Conservation (phyloP, 2,888 invertebrate genomes). For the Pristionchus fissidentatus region DNA sequence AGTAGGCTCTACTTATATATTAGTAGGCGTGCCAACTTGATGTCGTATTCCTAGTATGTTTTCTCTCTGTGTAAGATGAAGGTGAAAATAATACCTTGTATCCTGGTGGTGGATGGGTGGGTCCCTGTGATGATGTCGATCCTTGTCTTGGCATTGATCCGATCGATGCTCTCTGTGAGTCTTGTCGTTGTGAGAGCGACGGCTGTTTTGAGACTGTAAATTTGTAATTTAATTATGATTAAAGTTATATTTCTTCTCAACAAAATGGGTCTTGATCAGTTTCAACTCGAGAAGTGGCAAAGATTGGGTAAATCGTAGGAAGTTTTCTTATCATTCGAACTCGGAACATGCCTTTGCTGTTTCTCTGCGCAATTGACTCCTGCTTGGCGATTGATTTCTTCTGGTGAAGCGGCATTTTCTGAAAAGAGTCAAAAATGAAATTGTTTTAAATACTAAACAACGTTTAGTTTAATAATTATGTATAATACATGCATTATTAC, state of each 20-base stretch:
- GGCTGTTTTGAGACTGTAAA: not conserved
- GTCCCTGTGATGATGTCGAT: not conserved
- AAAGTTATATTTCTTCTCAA: no score
- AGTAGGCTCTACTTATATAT: no score
- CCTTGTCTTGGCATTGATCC: not conserved
- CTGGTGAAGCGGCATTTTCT: constrained; percentile 43
- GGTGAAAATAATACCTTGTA: not conserved
- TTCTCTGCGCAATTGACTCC: not conserved
- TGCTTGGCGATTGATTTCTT: constrained; percentile 35
- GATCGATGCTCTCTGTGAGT: not conserved
- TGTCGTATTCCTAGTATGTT: no score
- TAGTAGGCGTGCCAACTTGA: no score
- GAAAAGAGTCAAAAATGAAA: not conserved
- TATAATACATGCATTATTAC: not conserved
- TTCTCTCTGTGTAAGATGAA: no score
- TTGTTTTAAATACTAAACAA: not conserved
- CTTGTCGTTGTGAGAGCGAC: constrained; percentile 6
- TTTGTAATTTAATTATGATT: no score
- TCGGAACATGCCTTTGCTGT: no score
- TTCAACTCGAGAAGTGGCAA: no score
- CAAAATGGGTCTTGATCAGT: no score
- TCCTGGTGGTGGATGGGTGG: constrained; percentile 24
- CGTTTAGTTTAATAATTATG: not conserved
- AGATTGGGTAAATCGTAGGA: no score
- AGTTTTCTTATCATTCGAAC: no score